Evolutionary conservation across 2,113 vertebrate genomes (phyloP).

Genomic region (Rhabdomys dilectus): DNA sequence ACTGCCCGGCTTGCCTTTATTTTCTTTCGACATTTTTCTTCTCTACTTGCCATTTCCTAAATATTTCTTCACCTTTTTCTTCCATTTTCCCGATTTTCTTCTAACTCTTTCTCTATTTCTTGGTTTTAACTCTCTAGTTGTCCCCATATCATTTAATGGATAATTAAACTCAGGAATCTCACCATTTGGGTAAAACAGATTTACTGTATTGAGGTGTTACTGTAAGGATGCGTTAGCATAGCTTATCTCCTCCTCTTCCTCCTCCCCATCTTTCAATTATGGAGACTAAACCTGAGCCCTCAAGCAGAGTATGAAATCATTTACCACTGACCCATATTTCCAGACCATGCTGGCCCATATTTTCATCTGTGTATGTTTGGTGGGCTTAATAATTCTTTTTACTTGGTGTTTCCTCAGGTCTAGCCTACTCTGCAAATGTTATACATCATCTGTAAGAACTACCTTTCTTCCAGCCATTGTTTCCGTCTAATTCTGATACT

Average conservation of each 20-base stretch:
- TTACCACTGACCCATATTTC: background rate
- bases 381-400: background rate
- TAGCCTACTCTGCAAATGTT: background rate
- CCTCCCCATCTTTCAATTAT: no score
- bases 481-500: background rate
- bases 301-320: background rate
- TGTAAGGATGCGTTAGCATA: background rate
- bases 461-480: background rate
- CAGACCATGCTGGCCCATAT: background rate
- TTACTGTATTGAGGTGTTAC: background rate
- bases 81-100: background rate
- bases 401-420: background rate
- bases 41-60: background rate
- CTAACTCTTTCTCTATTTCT: background rate
- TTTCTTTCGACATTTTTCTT: background rate
- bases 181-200: background rate
- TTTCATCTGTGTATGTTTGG: background rate
- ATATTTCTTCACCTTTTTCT: background rate
- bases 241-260: background rate
- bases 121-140: background rate
- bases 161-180: background rate
- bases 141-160: background rate
- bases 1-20: no score
- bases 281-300: background rate
- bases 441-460: background rate